A percentile compares a stretch with the other conserved stretches of the same genome.
Evolutionary conservation across 2,113 vertebrate genomes (phyloP).

Genomic region (Cairina moschata): DNA sequence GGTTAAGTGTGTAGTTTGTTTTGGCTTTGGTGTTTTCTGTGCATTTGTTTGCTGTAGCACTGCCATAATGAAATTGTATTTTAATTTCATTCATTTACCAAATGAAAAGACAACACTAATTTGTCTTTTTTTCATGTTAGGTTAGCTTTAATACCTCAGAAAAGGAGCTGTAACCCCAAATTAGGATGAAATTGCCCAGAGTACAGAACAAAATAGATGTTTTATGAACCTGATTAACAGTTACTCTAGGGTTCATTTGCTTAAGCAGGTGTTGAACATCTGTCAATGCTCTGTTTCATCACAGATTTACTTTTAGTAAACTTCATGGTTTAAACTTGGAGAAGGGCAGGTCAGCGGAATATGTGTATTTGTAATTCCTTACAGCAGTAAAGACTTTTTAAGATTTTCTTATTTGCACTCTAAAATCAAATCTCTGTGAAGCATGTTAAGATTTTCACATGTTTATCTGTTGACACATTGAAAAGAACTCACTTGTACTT

Average conservation of each 20-base stretch:
- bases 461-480: not conserved
- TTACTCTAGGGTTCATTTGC: constrained; percentile 35
- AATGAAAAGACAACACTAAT: constrained; percentile 30
- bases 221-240: constrained; percentile 44
- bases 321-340: not conserved
- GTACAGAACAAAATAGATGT: not conserved
- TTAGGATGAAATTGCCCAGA: constrained; percentile 8
- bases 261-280: constrained; percentile 17
- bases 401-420: not conserved
- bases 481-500: not conserved
- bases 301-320: not conserved
- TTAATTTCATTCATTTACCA: constrained; percentile 60
- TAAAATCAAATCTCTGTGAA: not conserved
- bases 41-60: constrained; percentile 18
- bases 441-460: not conserved
- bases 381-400: not conserved
- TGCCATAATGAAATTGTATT: constrained; percentile 60
- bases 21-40: constrained; percentile 36
- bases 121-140: constrained; percentile 5
- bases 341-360: not conserved
- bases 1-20: constrained; percentile 17
- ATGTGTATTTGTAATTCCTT: not conserved
- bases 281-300: not conserved
- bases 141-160: constrained; percentile 34
- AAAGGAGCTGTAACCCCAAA: constrained; percentile 13